phyloP scores from a whole-genome alignment of 2,888 invertebrate species.

The Acrocyrtus sp. region DNA sequence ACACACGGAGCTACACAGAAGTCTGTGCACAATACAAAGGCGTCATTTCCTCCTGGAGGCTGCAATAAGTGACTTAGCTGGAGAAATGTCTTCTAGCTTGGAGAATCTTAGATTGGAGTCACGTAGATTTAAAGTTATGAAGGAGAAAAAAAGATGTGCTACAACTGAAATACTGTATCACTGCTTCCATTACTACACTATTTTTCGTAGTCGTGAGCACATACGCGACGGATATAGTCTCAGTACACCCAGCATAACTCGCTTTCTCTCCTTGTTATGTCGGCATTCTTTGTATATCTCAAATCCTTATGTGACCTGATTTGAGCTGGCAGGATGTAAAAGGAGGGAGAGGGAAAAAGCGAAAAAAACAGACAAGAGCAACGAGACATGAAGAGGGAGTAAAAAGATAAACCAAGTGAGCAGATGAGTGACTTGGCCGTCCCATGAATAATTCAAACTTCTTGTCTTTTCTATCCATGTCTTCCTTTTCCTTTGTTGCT shows the following conservation, averaged over 20 bases:
- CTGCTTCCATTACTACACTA: constrained; percentile 3
- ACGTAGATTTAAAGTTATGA: constrained; percentile 52
- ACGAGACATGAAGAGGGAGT: constrained; percentile 53
- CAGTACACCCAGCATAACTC: too few relatives aligned
- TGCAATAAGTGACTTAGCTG: constrained; percentile 37
- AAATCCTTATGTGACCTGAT: constrained; percentile 53
- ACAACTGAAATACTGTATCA: constrained; percentile 43
- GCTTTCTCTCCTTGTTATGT: constrained; percentile 34
- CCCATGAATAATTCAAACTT: constrained; percentile 60
- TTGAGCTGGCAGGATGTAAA: constrained; percentile 50
- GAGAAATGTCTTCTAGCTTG: constrained; percentile 8
- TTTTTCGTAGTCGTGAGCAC: too few relatives aligned
- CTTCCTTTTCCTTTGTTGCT: constrained; percentile 24
- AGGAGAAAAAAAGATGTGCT: constrained; percentile 46
- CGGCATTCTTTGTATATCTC: constrained; percentile 46
- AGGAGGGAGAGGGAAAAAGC: constrained; percentile 7
- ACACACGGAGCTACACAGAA: constrained; percentile 40
- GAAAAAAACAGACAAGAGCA: constrained; percentile 44
- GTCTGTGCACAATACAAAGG: constrained; percentile 29
- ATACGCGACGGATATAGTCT: too few relatives aligned
- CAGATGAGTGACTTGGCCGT: constrained; percentile 60
- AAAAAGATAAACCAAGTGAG: constrained; percentile 58
- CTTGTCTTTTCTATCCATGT: constrained; percentile 47
- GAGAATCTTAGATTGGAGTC: constrained; percentile 47
- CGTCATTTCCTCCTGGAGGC: constrained; percentile 34